A percentile compares a stretch with the other conserved stretches of the same genome.
Conservation (phyloP, 2,888 invertebrate genomes). For the Ennomos quercinarius region DNA sequence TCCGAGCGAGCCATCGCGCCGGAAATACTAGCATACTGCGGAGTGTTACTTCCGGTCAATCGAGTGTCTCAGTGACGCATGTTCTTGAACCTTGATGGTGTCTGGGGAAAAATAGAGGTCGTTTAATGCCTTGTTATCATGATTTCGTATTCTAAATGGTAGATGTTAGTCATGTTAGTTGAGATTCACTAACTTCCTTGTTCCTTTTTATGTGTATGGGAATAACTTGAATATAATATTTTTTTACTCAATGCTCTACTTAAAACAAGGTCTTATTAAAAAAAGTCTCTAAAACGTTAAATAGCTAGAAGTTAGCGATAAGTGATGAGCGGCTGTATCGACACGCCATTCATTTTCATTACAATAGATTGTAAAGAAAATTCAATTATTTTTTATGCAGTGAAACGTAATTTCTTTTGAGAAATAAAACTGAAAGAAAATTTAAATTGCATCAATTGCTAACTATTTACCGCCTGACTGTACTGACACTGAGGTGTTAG, state of each 20-base stretch:
- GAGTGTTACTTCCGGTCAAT: slow-evolving; percentile 43
- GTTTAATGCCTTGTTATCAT: slow-evolving; percentile 5
- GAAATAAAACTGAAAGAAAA: too few species aligned
- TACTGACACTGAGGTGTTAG: too few species aligned
- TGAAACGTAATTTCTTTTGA: too few species aligned
- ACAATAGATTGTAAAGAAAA: too few species aligned
- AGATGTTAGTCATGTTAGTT: neutral
- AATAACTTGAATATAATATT: neutral
- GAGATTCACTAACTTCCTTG: slow-evolving; percentile 14
- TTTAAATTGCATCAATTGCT: too few species aligned
- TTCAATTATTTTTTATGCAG: too few species aligned
- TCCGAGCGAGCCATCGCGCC: slow-evolving; percentile 66
- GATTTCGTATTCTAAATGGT: slow-evolving; percentile 11
- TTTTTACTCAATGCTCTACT: neutral
- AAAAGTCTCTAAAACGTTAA: too few species aligned
- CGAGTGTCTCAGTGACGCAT: slow-evolving; percentile 52
- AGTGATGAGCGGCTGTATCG: too few species aligned
- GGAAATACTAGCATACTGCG: slow-evolving; percentile 67
- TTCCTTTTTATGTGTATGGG: slow-evolving; percentile 13
- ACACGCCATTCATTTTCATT: too few species aligned
- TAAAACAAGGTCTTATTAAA: too few species aligned
- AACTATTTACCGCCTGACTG: too few species aligned
- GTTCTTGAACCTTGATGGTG: slow-evolving; percentile 29
- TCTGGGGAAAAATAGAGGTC: slow-evolving; percentile 40
- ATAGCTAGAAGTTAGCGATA: too few species aligned